phyloP scores from a whole-genome alignment of 1,140 invertebrate species.

The Sitophilus oryzae region DNA sequence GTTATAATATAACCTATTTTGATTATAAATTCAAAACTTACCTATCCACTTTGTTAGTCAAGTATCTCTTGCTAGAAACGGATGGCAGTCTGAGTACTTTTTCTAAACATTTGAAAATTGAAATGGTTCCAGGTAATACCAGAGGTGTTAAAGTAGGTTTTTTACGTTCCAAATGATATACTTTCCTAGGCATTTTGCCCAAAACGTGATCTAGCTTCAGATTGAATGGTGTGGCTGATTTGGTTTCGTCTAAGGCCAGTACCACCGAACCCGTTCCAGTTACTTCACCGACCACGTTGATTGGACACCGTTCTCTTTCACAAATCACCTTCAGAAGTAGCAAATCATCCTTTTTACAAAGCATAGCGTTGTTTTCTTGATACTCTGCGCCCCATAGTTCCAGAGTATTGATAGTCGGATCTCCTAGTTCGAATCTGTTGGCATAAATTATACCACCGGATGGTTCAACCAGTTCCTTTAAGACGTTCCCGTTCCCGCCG shows the following conservation, averaged over 20 bases:
- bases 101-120: slow-evolving; percentile 63
- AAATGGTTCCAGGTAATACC: slow-evolving; percentile 50
- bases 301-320: slow-evolving; percentile 76
- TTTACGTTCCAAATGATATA: slow-evolving; percentile 51
- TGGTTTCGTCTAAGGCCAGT: slow-evolving; percentile 49
- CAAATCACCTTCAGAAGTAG: slow-evolving; percentile 67
- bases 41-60: slow-evolving; percentile 89
- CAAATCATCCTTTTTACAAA: slow-evolving; percentile 64
- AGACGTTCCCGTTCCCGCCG: slow-evolving; percentile 95
- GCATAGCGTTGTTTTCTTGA: slow-evolving; percentile 90
- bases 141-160: slow-evolving; percentile 41
- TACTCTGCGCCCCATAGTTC: slow-evolving; percentile 98
- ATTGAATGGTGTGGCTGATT: slow-evolving; percentile 59
- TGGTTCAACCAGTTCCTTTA: slow-evolving; percentile 95
- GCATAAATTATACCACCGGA: slow-evolving; percentile 87
- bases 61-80: slow-evolving; percentile 90
- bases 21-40: background rate
- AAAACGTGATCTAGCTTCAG: slow-evolving; percentile 84
- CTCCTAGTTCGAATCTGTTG: slow-evolving; percentile 83
- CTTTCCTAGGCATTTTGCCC: slow-evolving; percentile 79
- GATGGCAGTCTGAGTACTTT: slow-evolving; percentile 81
- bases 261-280: slow-evolving; percentile 81
- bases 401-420: slow-evolving; percentile 86
- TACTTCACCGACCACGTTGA: slow-evolving; percentile 89
- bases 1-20: slow-evolving; percentile 22